A percentile compares a stretch with the other conserved stretches of the same genome.
Evolutionary conservation across 2,888 invertebrate genomes (phyloP).

Genomic region (Apodemia duryi): DNA sequence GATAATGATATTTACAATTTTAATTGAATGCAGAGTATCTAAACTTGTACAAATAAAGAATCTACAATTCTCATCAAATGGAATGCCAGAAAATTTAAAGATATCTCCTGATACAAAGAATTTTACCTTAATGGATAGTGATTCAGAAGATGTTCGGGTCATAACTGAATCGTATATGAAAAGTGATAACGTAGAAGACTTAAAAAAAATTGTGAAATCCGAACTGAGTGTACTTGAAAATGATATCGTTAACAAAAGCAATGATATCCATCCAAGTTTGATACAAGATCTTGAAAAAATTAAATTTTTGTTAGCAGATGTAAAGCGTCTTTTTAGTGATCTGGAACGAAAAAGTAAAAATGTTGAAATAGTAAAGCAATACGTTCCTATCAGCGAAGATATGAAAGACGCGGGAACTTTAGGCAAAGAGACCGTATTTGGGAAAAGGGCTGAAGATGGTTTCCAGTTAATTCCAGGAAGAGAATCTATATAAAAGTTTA

Average conservation of each 20-base stretch:
- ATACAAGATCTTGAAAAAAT: constrained; percentile 20
- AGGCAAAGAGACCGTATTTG: not conserved
- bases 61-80: constrained; percentile 27
- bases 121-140: not conserved
- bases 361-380: constrained; percentile 21
- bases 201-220: not conserved
- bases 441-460: not conserved
- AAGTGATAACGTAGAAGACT: not conserved
- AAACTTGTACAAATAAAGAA: constrained; percentile 19
- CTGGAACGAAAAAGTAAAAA: constrained; percentile 21
- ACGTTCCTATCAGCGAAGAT: constrained; percentile 36
- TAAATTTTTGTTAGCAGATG: constrained; percentile 24
- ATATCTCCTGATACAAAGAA: not conserved
- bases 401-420: constrained; percentile 23
- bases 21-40: constrained; percentile 13
- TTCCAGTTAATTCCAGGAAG: constrained; percentile 4
- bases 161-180: not conserved
- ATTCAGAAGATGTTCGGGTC: not conserved
- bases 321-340: constrained; percentile 25
- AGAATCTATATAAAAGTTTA: not conserved
- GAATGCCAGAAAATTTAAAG: not conserved
- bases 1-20: not conserved
- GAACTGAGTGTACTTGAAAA: not conserved
- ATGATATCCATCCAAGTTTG: not conserved
- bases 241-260: not conserved